Percentiles rank a stretch among this genome's conserved stretches.
Evolutionary conservation across 2,113 vertebrate species (phyloP).

Genomic region (Acinonyx jubatus): DNA sequence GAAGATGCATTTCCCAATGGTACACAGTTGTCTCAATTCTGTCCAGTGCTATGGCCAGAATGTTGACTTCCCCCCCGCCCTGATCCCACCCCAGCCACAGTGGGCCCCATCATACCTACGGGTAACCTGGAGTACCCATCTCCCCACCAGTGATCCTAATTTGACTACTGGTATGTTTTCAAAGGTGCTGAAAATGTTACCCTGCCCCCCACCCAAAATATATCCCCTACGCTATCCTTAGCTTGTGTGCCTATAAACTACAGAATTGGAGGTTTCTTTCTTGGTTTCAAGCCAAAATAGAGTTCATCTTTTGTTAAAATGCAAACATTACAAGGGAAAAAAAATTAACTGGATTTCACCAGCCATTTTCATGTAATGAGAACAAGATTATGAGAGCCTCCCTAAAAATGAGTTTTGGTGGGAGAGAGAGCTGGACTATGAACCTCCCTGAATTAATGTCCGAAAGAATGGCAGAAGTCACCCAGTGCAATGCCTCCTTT

Average conservation of each 20-base stretch:
- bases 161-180: background rate
- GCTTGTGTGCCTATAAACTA: background rate
- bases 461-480: background rate
- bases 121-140: background rate
- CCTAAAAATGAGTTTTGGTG: background rate
- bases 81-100: too few species aligned
- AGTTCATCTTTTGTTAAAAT: constrained; percentile 45
- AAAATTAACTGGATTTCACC: background rate
- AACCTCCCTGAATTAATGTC: background rate
- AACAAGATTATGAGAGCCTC: background rate
- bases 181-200: background rate
- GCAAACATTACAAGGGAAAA: background rate
- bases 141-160: background rate
- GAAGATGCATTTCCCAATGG: background rate
- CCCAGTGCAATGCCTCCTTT: background rate
- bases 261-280: background rate
- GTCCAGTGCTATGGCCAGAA: background rate
- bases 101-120: background rate
- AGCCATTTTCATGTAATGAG: background rate
- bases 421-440: background rate
- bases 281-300: constrained; percentile 46
- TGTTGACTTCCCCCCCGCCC: background rate
- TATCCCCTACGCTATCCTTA: background rate
- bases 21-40: constrained; percentile 3
- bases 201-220: background rate